Percentiles rank a stretch among this genome's conserved stretches.
These are phyloP conservation scores for Neodiprion virginianus DNA, from an alignment of 1,140 invertebrate species.

Conservation along the genomic window DNA sequence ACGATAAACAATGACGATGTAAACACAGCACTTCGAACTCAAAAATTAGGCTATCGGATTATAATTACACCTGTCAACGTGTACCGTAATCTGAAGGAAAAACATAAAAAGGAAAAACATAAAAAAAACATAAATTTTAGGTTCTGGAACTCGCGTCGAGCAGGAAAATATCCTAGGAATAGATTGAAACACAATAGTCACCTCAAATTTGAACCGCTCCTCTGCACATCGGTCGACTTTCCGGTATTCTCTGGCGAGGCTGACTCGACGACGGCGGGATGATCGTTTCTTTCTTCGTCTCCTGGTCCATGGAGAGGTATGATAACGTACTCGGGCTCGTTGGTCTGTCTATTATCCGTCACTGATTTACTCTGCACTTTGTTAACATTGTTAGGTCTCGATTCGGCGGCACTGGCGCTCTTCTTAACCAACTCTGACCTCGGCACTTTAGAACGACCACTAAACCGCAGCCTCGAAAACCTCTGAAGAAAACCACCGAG, in stretches of 20 bases:
- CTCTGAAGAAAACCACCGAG: slow-evolving; percentile 63
- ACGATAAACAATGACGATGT: too few relatives aligned
- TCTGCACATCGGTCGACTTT: slow-evolving; percentile 15
- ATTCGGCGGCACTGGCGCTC: slow-evolving; percentile 19
- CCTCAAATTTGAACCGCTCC: slow-evolving; percentile 9
- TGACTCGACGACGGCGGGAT: not conserved
- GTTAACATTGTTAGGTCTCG: slow-evolving; percentile 9
- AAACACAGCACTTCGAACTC: too few relatives aligned
- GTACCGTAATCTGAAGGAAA: too few relatives aligned
- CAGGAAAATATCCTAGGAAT: too few relatives aligned
- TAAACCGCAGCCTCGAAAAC: slow-evolving; percentile 61
- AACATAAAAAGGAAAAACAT: too few relatives aligned
- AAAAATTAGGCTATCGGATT: too few relatives aligned
- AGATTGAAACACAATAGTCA: not conserved
- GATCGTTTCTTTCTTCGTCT: slow-evolving; percentile 36
- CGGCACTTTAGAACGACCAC: slow-evolving; percentile 58
- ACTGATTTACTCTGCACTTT: slow-evolving; percentile 17
- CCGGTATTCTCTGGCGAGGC: not conserved
- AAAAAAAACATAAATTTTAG: too few relatives aligned
- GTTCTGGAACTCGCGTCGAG: too few relatives aligned
- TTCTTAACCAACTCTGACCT: slow-evolving; percentile 49
- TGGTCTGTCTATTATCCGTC: slow-evolving; percentile 44
- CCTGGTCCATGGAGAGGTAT: slow-evolving; percentile 59
- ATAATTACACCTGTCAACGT: too few relatives aligned
- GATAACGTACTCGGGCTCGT: slow-evolving; percentile 58